Evolutionary conservation across 2,797 vertebrate genomes (phyloP).

Genomic region (Threskiornis aethiopicus): DNA sequence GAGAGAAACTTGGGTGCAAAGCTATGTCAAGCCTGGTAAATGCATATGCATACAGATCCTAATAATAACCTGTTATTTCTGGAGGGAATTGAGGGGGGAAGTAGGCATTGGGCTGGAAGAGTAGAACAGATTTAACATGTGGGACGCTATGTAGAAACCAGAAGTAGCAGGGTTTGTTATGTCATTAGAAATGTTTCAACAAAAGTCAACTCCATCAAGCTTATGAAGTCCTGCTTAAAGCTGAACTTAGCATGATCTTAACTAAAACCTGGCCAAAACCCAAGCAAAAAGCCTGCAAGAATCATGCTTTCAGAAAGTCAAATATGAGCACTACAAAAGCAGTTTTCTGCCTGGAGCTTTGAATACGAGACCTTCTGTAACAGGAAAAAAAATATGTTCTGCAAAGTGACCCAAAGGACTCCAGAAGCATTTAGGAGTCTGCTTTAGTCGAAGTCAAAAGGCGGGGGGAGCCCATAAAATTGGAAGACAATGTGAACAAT

Average conservation of each 20-base stretch:
- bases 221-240: background rate
- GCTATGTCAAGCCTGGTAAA: background rate
- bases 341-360: background rate
- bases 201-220: background rate
- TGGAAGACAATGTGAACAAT: slow-evolving; percentile 28
- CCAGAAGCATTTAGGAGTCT: background rate
- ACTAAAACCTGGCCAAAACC: background rate
- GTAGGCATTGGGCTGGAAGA: background rate
- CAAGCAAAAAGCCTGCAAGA: background rate
- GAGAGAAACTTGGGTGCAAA: background rate
- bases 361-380: background rate
- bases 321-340: background rate
- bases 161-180: background rate
- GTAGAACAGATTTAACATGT: background rate
- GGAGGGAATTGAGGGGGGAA: background rate
- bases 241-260: background rate
- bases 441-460: background rate
- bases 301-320: background rate
- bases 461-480: background rate
- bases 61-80: background rate
- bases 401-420: background rate
- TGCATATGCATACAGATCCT: background rate
- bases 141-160: background rate
- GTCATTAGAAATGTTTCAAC: background rate
- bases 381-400: slow-evolving; percentile 5